These are phyloP conservation scores for Calameuta filiformis DNA, from an alignment of 2,888 invertebrate species.

Conservation along the genomic window DNA sequence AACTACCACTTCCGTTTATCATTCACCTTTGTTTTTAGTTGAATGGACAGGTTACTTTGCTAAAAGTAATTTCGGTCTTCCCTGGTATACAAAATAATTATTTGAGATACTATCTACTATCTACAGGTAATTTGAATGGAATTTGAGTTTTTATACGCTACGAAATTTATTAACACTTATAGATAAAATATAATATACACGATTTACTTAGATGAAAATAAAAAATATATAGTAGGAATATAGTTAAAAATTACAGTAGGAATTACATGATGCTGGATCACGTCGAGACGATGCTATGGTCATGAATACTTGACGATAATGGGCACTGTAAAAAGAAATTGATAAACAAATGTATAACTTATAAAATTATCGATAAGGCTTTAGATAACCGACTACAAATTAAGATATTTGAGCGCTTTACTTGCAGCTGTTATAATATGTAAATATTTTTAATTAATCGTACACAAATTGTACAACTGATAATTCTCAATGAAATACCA, in stretches of 20 bases:
- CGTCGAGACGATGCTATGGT: constrained; percentile 18
- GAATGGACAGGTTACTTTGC: background rate
- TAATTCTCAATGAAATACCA: background rate
- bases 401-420: constrained; percentile 35
- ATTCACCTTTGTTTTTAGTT: background rate
- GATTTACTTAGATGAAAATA: background rate
- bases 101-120: background rate
- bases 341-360: constrained; percentile 15
- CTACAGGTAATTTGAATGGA: background rate
- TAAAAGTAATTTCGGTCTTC: background rate
- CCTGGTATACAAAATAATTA: background rate
- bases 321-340: constrained; percentile 51
- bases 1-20: background rate
- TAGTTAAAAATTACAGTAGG: background rate
- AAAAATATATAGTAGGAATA: background rate
- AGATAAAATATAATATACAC: background rate
- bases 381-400: constrained; percentile 18
- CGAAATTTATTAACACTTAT: background rate
- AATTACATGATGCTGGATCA: background rate
- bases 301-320: constrained; percentile 53
- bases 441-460: background rate
- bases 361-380: constrained; percentile 1
- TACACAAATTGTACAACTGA: background rate
- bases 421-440: background rate
- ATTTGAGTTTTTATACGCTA: background rate